Evolutionary conservation across 2,888 invertebrate genomes (phyloP).

Genomic region (Candidula unifasciata): DNA sequence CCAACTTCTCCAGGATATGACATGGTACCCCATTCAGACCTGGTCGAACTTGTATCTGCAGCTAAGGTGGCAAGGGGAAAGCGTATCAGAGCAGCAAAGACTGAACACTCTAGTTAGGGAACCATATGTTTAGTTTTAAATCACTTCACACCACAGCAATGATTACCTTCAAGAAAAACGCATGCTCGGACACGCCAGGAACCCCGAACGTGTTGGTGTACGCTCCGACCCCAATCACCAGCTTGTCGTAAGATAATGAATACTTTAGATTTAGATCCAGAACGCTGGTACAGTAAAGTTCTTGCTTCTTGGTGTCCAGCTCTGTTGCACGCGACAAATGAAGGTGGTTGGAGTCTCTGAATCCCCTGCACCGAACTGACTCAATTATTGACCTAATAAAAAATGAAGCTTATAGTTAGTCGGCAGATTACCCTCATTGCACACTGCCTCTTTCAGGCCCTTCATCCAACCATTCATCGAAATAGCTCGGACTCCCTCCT

Average conservation of each 20-base stretch:
- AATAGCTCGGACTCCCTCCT: no score
- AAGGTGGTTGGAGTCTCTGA: slow-evolving; percentile 76
- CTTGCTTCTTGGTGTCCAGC: slow-evolving; percentile 68
- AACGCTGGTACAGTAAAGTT: slow-evolving; percentile 71
- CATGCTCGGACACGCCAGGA: slow-evolving; percentile 77
- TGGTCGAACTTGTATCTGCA: no score
- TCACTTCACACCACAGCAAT: not conserved
- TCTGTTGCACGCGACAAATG: slow-evolving; percentile 74
- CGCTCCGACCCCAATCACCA: slow-evolving; percentile 78
- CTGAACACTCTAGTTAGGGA: no score
- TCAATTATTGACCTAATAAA: slow-evolving; percentile 77
- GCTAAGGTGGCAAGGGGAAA: no score
- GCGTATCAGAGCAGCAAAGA: no score
- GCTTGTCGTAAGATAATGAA: slow-evolving; percentile 75
- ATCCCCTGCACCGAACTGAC: slow-evolving; percentile 76
- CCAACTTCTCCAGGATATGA: no score
- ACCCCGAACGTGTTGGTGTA: slow-evolving; percentile 78
- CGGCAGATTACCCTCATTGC: no score
- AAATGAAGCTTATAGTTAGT: no score
- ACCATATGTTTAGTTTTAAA: no score
- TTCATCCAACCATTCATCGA: no score
- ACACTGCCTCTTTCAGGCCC: no score
- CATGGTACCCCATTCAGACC: no score
- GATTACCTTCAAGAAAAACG: slow-evolving; percentile 78
- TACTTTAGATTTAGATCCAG: slow-evolving; percentile 69